These are phyloP conservation scores for Typhlomys cinereus DNA, from an alignment of 2,113 vertebrate genomes.

Conservation along the genomic window DNA sequence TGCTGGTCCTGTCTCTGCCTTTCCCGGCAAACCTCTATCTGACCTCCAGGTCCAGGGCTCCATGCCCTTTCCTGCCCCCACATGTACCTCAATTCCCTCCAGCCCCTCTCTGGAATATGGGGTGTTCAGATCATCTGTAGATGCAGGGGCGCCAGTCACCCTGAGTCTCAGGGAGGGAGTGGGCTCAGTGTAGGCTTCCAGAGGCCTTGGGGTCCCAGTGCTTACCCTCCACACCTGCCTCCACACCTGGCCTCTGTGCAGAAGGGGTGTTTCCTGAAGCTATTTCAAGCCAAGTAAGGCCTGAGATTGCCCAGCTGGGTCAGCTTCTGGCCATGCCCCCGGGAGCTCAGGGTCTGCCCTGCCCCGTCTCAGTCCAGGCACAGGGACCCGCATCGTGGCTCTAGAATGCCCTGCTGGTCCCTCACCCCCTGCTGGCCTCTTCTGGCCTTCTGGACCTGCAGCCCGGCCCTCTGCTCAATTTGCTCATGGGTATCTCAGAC, in stretches of 20 bases:
- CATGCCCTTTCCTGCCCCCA: background rate
- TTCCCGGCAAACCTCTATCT: background rate
- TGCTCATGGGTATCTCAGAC: background rate
- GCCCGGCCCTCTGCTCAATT: background rate
- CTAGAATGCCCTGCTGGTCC: background rate
- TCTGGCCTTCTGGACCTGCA: background rate
- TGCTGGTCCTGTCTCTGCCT: accelerated
- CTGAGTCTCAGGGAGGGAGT: background rate
- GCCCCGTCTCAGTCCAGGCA: background rate
- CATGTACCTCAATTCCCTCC: accelerated
- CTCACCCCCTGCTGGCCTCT: accelerated
- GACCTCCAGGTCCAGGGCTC: background rate
- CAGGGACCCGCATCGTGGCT: background rate
- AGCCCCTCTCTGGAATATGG: background rate
- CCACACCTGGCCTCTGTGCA: background rate
- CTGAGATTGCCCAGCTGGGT: background rate
- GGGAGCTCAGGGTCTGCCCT: background rate
- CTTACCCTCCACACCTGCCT: accelerated
- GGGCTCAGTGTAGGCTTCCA: background rate
- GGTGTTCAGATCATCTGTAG: background rate
- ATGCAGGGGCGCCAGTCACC: background rate
- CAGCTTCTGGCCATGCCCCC: background rate
- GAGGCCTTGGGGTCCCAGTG: background rate
- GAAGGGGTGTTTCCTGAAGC: background rate
- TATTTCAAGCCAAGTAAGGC: background rate